Conservation (phyloP, 2,113 vertebrate genomes). For the Brachionichthys hirsutus region DNA sequence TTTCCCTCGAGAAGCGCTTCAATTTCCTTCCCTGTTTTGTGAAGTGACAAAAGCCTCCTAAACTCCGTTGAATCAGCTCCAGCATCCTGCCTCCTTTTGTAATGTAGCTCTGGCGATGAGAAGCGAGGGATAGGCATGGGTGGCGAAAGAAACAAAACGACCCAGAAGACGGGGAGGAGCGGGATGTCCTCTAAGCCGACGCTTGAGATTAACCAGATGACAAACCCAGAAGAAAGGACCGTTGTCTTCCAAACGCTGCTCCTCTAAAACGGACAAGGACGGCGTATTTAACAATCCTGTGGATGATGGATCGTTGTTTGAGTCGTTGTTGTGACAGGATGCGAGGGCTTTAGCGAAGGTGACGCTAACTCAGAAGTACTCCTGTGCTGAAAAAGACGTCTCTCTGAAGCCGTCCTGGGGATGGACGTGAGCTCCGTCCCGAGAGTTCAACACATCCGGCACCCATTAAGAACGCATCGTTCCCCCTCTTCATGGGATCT, state of each 20-base stretch:
- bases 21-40: no score
- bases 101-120: conserved; percentile 53
- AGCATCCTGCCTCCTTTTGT: conserved; percentile 33
- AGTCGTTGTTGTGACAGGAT: conserved; percentile 57
- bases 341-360: conserved; percentile 43
- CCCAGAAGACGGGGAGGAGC: conserved; percentile 47
- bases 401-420: background rate
- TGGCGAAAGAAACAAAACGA: conserved; percentile 57
- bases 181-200: conserved; percentile 53
- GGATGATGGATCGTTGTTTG: conserved; percentile 47
- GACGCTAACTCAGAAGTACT: conserved; percentile 32
- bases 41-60: conserved; percentile 40
- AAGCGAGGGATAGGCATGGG: conserved; percentile 20
- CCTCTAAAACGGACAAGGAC: conserved; percentile 46
- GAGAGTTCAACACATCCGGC: conserved; percentile 53
- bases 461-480: conserved; percentile 54
- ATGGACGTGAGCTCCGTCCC: no score
- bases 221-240: conserved; percentile 38
- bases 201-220: conserved; percentile 69
- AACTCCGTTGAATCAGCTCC: conserved; percentile 44
- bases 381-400: conserved; percentile 38
- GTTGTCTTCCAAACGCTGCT: conserved; percentile 57
- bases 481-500: conserved; percentile 65
- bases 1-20: no score
- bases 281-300: conserved; percentile 43